Evolutionary conservation across 2,113 vertebrate genomes (phyloP).

Genomic region (Platichthys stellatus): DNA sequence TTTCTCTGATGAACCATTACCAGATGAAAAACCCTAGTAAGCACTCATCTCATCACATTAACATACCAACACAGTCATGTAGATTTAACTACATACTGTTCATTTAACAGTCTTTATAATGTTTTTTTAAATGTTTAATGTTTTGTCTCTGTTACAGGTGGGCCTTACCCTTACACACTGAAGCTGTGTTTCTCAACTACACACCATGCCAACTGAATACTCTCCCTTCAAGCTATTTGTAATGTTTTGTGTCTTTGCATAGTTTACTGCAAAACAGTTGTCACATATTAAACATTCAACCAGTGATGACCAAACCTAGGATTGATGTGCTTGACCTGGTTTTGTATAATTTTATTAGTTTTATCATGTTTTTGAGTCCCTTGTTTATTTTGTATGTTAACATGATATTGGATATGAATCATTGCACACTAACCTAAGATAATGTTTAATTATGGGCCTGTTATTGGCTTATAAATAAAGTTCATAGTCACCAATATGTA

Average conservation of each 20-base stretch:
- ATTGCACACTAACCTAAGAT: conserved; percentile 5
- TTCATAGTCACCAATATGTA: conserved; percentile 28
- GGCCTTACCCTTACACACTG: conserved; percentile 92
- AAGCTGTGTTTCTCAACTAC: conserved; percentile 95
- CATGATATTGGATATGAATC: conserved; percentile 54
- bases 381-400: conserved; percentile 44
- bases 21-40: conserved; percentile 97
- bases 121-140: background rate
- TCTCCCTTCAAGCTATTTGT: conserved; percentile 33
- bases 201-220: conserved; percentile 89
- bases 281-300: conserved; percentile 35
- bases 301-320: conserved; percentile 50
- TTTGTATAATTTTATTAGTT: conserved; percentile 58
- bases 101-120: conserved; percentile 1
- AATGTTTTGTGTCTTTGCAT: conserved; percentile 54
- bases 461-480: conserved; percentile 59
- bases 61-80: background rate
- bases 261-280: conserved; percentile 40
- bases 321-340: conserved; percentile 52
- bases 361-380: conserved; percentile 29
- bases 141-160: conserved; percentile 75
- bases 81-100: background rate
- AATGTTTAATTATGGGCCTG: conserved; percentile 12
- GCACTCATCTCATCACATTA: conserved; percentile 46
- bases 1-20: conserved; percentile 91